These are phyloP conservation scores for Monoplex corrugatus DNA, from an alignment of 2,888 invertebrate species.

Conservation along the genomic window DNA sequence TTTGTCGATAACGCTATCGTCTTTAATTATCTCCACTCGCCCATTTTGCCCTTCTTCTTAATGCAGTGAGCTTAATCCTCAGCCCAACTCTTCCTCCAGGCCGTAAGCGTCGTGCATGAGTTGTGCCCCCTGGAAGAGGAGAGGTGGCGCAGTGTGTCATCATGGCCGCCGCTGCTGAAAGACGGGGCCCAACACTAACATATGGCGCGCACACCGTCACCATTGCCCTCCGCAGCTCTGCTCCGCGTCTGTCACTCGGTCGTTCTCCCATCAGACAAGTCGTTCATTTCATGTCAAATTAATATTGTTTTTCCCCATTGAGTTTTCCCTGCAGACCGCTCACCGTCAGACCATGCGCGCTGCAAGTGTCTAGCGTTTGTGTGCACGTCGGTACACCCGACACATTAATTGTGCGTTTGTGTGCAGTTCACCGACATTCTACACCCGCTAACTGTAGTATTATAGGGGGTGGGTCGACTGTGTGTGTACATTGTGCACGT, in stretches of 20 bases:
- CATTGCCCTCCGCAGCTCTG: not conserved
- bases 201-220: constrained; percentile 18
- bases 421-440: no score
- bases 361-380: not conserved
- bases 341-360: constrained; percentile 7
- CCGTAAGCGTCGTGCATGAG: not conserved
- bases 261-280: no score
- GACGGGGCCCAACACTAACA: constrained; percentile 29
- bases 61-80: not conserved
- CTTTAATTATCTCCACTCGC: constrained; percentile 31
- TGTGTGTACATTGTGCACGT: no score
- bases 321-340: constrained; percentile 4
- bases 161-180: not conserved
- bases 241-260: no score
- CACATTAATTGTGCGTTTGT: no score
- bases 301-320: no score
- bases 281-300: no score
- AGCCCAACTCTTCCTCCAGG: not conserved
- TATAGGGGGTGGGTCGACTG: no score
- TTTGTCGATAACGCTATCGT: constrained; percentile 11
- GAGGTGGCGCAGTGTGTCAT: not conserved
- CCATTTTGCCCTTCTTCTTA: not conserved
- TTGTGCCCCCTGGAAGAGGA: not conserved
- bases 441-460: no score
- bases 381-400: no score